Evolutionary conservation across 2,113 vertebrate species (phyloP).

Genomic region (Axis porcinus): DNA sequence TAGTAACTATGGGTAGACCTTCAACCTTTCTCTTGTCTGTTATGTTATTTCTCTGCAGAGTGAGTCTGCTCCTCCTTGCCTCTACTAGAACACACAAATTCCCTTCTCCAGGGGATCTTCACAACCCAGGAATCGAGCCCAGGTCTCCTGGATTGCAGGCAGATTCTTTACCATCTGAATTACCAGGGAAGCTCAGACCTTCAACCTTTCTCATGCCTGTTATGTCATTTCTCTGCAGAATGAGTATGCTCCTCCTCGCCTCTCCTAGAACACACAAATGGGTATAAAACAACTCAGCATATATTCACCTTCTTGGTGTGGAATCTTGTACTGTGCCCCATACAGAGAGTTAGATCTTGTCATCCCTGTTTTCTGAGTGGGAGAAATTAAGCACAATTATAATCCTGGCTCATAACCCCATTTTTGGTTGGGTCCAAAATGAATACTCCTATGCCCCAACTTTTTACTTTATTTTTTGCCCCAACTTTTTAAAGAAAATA

Average conservation of each 20-base stretch:
- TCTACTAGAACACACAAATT: neutral
- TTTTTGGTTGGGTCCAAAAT: neutral
- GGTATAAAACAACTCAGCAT: neutral
- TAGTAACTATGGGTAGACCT: neutral
- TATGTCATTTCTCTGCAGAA: neutral
- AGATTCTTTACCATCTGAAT: neutral
- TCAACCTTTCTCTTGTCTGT: neutral
- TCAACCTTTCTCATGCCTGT: neutral
- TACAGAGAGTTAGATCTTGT: neutral
- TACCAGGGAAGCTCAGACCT: neutral
- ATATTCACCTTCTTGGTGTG: neutral
- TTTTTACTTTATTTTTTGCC: neutral
- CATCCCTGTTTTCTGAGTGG: neutral
- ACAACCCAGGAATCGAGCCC: neutral
- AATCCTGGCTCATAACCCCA: neutral
- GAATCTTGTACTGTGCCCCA: neutral
- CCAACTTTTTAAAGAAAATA: neutral
- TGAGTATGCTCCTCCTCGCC: neutral
- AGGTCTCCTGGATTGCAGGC: neutral
- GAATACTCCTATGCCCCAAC: neutral
- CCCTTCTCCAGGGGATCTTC: neutral
- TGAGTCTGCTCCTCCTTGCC: neutral
- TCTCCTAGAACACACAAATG: neutral
- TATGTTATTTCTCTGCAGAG: neutral
- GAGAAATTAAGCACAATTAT: neutral